A percentile compares a stretch with the other conserved stretches of the same genome.
Evolutionary conservation across 2,888 invertebrate species (phyloP).

Genomic region (Omphaloscelis lunosa): DNA sequence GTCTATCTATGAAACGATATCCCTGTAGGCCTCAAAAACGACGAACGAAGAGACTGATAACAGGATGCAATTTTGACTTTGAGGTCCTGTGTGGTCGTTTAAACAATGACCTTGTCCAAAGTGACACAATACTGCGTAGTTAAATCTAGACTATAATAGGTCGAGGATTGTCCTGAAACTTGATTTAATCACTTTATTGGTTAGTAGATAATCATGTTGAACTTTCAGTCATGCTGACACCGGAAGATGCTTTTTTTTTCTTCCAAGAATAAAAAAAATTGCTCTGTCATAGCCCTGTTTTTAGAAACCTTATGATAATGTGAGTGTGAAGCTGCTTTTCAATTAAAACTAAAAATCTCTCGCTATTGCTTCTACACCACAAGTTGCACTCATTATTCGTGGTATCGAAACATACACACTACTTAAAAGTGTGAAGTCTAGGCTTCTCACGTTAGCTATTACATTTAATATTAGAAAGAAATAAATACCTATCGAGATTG

Average conservation of each 20-base stretch:
- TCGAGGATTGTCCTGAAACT: background rate
- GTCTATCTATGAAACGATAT: background rate
- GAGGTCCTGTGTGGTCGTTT: background rate
- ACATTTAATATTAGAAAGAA: slow-evolving; percentile 7
- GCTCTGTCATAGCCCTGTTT: background rate
- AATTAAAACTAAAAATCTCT: background rate
- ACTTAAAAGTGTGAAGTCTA: slow-evolving; percentile 3
- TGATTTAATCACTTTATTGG: background rate
- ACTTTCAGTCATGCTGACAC: background rate
- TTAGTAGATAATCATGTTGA: background rate
- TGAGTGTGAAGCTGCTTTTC: background rate
- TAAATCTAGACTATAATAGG: background rate
- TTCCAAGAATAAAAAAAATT: background rate
- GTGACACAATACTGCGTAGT: background rate
- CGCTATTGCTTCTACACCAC: slow-evolving; percentile 7
- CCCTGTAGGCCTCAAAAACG: background rate
- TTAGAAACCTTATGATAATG: background rate
- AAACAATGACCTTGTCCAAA: background rate
- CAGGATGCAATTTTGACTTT: background rate
- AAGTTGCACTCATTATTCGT: background rate
- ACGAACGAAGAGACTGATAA: background rate
- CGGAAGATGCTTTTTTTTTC: no score
- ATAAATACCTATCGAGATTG: background rate
- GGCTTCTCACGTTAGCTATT: slow-evolving; percentile 5
- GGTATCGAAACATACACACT: slow-evolving; percentile 23